Evolutionary conservation across 2,888 invertebrate species (phyloP).

Genomic region (Torymus auratus): DNA sequence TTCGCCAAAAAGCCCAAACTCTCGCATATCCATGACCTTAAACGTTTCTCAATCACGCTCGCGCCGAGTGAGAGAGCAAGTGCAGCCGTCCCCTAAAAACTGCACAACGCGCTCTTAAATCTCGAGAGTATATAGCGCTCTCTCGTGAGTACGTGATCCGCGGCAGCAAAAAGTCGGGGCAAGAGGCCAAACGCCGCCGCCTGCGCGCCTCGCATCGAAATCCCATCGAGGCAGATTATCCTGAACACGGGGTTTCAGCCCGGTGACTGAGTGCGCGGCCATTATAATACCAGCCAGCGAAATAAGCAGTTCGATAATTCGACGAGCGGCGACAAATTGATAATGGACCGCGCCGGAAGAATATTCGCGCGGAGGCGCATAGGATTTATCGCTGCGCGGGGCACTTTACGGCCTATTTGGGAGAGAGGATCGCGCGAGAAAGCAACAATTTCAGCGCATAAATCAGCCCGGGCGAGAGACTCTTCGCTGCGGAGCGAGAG

Average conservation of each 20-base stretch:
- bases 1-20: too few species aligned
- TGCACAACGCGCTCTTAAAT: too few species aligned
- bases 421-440: slow-evolving; percentile 39
- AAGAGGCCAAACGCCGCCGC: too few species aligned
- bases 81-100: too few species aligned
- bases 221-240: slow-evolving; percentile 52
- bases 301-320: slow-evolving; percentile 54
- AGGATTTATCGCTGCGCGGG: slow-evolving; percentile 38
- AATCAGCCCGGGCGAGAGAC: slow-evolving; percentile 26
- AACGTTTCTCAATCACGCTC: too few species aligned
- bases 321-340: slow-evolving; percentile 56
- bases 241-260: slow-evolving; percentile 46
- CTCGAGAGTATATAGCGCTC: too few species aligned
- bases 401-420: slow-evolving; percentile 48
- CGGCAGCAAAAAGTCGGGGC: too few species aligned
- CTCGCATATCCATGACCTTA: too few species aligned
- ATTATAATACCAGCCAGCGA: slow-evolving; percentile 24
- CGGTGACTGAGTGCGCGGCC: slow-evolving; percentile 36
- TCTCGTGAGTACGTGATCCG: too few species aligned
- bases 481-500: too few species aligned
- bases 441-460: slow-evolving; percentile 54
- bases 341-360: slow-evolving; percentile 34
- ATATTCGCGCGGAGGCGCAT: not conserved
- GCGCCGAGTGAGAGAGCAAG: too few species aligned
- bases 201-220: slow-evolving; percentile 21